Conservation (phyloP, 2,888 invertebrate species). For the Amiota communis region DNA sequence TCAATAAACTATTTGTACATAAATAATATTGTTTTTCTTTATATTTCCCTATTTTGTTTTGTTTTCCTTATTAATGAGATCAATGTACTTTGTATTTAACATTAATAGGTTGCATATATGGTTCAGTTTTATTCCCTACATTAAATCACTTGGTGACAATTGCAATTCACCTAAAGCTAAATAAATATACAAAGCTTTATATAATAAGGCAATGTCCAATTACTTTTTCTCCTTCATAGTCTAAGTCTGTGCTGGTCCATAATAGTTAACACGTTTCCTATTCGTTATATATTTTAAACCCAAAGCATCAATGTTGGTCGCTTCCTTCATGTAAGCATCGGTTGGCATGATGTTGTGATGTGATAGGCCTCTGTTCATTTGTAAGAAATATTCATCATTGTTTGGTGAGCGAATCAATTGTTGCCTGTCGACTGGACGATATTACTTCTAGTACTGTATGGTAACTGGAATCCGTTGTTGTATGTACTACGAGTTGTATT, state of each 20-base stretch:
- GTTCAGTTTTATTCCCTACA: slow-evolving; percentile 47
- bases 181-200: slow-evolving; percentile 88
- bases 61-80: slow-evolving; percentile 44
- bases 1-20: too few species aligned
- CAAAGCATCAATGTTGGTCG: slow-evolving; percentile 93
- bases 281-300: slow-evolving; percentile 85
- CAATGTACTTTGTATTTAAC: slow-evolving; percentile 51
- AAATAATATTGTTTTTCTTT: not conserved
- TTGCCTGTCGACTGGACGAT: slow-evolving; percentile 10
- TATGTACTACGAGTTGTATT: slow-evolving; percentile 50
- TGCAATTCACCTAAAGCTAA: slow-evolving; percentile 92
- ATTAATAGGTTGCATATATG: slow-evolving; percentile 28
- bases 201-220: slow-evolving; percentile 85
- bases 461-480: slow-evolving; percentile 55
- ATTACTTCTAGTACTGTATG: slow-evolving; percentile 54
- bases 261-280: slow-evolving; percentile 85
- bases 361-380: slow-evolving; percentile 84
- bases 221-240: slow-evolving; percentile 79
- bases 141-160: slow-evolving; percentile 83
- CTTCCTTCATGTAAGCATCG: slow-evolving; percentile 95
- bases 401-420: slow-evolving; percentile 57
- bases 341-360: slow-evolving; percentile 89
- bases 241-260: slow-evolving; percentile 86
- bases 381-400: slow-evolving; percentile 62
- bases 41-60: slow-evolving; percentile 20